Base-by-base conservation (phyloP, 2,113 vertebrate species). In the Daphoenositta chrysoptera region DNA sequence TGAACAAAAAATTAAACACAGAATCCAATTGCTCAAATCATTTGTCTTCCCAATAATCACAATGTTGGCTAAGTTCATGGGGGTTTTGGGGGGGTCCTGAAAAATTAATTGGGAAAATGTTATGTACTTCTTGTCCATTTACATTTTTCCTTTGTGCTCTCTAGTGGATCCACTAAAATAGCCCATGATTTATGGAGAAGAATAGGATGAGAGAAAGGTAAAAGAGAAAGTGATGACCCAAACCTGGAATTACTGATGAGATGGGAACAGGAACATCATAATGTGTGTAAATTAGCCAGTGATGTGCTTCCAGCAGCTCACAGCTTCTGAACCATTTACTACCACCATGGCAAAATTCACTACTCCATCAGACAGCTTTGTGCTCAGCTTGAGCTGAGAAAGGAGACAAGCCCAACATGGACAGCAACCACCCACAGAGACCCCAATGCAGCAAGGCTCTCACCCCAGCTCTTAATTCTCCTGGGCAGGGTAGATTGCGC, bases 231-330 rank as follows among this genome's bases (percentile, higher is more conserved):
- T 42, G 82, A 80, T 83, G 77, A 92, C 66, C 88, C 78, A 83
- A 79, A 69, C 48, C 68, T 92, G 33, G 78, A 97, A 95, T 95
- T 96, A 96, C 92, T 92, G 73, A 97, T 93, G 87, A 95, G 69
- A 80, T 27, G 35, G 90, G 92, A 96, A 97, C n/a, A 83, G 65
- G 63, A 95, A 95, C 83, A 86, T 93, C 95, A 94, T 65, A 35
- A 76, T n/a, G 44, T 69, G 89, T 61, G 35, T 91, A 92, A 96
- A 78, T 94, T 94, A 96, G 73, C 30, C 79, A 93, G 80, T 1
- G 3, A 68, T 58, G 40, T 73, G 35, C 45, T 95, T 78, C 54
- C 26, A 83, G 60, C 51, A 93, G 76, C 64, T 94, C 66, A 61
- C 44, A 39, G 69, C 13, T 93, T 89, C 85, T 70, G 51, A 27